phyloP scores from a whole-genome alignment of 2,888 invertebrate species.

The Pyrocoelia pectoralis region DNA sequence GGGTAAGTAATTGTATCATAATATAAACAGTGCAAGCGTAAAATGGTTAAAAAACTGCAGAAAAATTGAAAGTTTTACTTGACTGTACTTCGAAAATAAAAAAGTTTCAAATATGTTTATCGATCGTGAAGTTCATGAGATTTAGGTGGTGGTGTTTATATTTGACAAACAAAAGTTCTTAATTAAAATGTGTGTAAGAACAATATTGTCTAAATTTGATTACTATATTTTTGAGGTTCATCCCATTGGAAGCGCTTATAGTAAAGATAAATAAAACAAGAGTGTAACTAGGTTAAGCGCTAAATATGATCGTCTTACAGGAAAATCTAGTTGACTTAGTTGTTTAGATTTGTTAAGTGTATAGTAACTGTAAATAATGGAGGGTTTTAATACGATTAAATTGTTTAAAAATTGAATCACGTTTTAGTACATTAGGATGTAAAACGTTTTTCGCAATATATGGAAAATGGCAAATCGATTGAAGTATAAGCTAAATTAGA shows the following conservation, averaged over 20 bases:
- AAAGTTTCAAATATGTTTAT: neutral
- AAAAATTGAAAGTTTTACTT: too few relatives aligned
- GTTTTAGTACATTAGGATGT: neutral
- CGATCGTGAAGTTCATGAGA: neutral
- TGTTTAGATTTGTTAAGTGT: conserved; percentile 14
- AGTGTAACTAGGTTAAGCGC: conserved; percentile 9
- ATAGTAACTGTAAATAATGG: conserved; percentile 9
- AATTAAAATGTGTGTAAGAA: conserved; percentile 5
- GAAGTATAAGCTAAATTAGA: conserved; percentile 16
- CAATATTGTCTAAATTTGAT: conserved; percentile 14
- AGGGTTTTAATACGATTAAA: conserved; percentile 3
- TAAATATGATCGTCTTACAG: conserved; percentile 14
- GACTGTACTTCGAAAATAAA: too few relatives aligned
- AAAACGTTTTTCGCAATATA: too few relatives aligned
- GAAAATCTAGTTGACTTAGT: conserved; percentile 11
- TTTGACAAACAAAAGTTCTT: neutral
- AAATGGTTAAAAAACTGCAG: too few relatives aligned
- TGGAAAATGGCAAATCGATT: conserved; percentile 3
- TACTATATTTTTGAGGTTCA: conserved; percentile 5
- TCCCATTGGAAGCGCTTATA: conserved; percentile 11
- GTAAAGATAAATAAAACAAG: conserved; percentile 12
- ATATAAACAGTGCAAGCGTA: too few relatives aligned
- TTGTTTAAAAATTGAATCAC: neutral
- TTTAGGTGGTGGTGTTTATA: neutral
- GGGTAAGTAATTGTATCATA: too few relatives aligned